phyloP scores from a whole-genome alignment of 2,113 vertebrate genomes.

The Psittacula cyanocephala region DNA sequence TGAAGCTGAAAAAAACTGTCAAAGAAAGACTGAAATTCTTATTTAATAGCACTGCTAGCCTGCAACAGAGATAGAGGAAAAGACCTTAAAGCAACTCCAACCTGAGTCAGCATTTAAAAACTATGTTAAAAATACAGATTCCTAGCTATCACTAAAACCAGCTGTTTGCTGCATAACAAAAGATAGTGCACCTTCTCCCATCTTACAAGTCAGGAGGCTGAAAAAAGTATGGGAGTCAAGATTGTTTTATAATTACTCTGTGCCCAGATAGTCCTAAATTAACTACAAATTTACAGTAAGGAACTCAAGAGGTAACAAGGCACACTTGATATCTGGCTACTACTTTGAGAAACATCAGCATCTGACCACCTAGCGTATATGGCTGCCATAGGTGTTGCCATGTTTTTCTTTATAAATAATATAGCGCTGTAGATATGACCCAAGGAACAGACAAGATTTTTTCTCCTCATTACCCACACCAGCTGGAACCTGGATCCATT shows the following conservation, averaged over 20 bases:
- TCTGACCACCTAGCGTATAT: not conserved
- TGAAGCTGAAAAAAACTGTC: not conserved
- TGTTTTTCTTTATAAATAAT: not conserved
- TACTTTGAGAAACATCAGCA: not conserved
- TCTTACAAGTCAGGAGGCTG: not conserved
- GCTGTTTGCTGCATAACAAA: not conserved
- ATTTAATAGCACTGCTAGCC: not conserved
- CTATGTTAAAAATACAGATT: not conserved
- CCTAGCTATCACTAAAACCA: not conserved
- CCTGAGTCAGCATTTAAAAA: not conserved
- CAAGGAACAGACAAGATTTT: not conserved
- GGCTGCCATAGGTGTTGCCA: accelerated
- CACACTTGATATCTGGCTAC: not conserved
- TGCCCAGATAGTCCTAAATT: not conserved
- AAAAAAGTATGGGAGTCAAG: not conserved
- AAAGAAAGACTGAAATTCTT: not conserved
- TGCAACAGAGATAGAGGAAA: not conserved
- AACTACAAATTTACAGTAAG: not conserved
- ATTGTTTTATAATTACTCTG: not conserved
- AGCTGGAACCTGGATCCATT: not conserved
- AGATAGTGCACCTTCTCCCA: not conserved
- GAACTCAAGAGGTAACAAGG: not conserved
- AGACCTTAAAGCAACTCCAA: not conserved
- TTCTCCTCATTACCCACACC: not conserved
- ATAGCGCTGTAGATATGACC: not conserved